Evolutionary conservation across 1,140 invertebrate genomes (phyloP), one percentile per base, ranked within the genome.

Genomic region (Papilio polytes): DNA sequence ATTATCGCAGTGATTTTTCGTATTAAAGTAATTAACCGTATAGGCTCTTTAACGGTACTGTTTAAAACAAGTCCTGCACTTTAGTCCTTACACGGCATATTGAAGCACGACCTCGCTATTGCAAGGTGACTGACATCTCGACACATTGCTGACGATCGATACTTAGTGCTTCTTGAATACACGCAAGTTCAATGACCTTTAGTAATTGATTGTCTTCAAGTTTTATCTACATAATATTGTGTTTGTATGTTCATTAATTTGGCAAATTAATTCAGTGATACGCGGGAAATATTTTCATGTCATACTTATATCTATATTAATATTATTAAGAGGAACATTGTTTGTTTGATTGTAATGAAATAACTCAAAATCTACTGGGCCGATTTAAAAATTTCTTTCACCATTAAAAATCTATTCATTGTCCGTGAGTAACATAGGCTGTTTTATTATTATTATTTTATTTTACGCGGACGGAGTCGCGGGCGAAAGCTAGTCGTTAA

Each of bases 121-220:
- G 59, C 77, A 78, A 78, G 77, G 77, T 78, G 77, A 78, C 59
- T 78, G 77, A 78, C 77, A 78, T 78, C 36, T 36, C 15, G 77
- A 63, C 26, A 59, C 53, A 66, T 78, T 78, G 36, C 56, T 78
- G 41, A 59, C 77, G 77, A 78, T 78, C 77, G 36, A 78, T 78
- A 78, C 56, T 70, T 31, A 44, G n/a, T 9, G 20, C 44, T 46
- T 63, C 15, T 78, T 78, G 36, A 76, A 18, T 44, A 18, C 51
- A 78, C 77, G 41, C 9, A 12, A 41, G 53, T 66, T 63, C 56
- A 41, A 78, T 44, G 44, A 22, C n/a, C 56, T 66, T 76, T 46
- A 10, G 41, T 44, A 20, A 78, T 63, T 8, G 22, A 63, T 44
- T 41, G 18, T 8, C 26, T 31, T 41, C 9, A 8, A 78, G 10